Evolutionary conservation across 2,797 vertebrate genomes (phyloP), one percentile per base, ranked within the genome.

Genomic region (Sorex maritimensis): DNA sequence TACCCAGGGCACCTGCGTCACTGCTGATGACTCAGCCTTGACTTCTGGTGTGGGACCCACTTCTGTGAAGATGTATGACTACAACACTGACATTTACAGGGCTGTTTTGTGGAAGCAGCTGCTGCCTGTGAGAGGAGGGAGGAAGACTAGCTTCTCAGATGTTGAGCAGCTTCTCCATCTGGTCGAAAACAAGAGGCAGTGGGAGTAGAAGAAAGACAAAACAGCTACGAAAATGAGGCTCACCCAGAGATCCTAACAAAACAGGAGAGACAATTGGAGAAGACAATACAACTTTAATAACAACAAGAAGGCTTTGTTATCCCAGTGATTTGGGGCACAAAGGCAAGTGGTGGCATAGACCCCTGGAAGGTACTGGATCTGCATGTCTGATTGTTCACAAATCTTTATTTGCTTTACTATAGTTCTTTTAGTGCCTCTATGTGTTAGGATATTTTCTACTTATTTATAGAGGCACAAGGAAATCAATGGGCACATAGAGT

Each of bases 151-250:
- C 30, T 95, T 83, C 65, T 91, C 72, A 95, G 94, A 71, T 79
- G 23, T 69, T 88, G 72, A 90, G 34, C 72, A 78, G 77, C 79
- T 8, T 91, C 73, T 83, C 86, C 65, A 73, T 95, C 82, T 95
- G 52, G 26, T 74, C 75, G 34, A 55, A 58, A 74, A 88, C 65
- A 81, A 65, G 73, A 28, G 69, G 28, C n/a, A 73, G 15, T 9
- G 49, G 44, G 52, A 92, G 67, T 78, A 6, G 38, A 82, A 85
- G 74, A 58, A 92, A 93, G 81, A 15, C 6, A 67, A 41, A 82
- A 19, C n/a, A 52, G 30, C 30, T 61, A 38, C 85, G 58, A 81
- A 92, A 91, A 72, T 6, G 28, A 19, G 23, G 80, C 34, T 55
- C 86, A 69, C 3, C 21, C 24, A 78, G 61, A 91, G 84, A 21